Base-by-base conservation (phyloP, 2,888 invertebrate species). In the Gastrophysa polygoni region DNA sequence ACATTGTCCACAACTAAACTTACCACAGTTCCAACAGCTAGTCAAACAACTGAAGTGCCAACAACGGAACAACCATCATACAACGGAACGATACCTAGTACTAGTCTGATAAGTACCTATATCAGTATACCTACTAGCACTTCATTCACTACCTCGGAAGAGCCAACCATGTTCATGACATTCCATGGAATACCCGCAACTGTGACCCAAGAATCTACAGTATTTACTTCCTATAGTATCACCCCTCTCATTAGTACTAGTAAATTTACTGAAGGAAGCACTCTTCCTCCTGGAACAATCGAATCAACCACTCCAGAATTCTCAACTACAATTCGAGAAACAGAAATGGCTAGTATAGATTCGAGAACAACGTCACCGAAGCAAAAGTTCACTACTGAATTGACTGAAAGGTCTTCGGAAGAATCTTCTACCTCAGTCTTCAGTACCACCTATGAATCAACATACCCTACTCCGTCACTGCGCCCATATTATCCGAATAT, bases 21-120 rank as follows among this genome's bases (percentile, higher is more conserved):
- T 4, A 34, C 59, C 16, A 56, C 63, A 52, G 50, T 18, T 57
- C 44, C 47, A 29, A 24, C 52, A 32, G 29, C 61, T 48, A 56
- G 47, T 54, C 29, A 57, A 28, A 58, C 64, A 51, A 68, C 63
- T 57, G 59, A 69, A 64, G 68, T 70, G 68, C 68, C 71, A 70
- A 71, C 64, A 50, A 66, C 66, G 16, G 56, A 60, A 76, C 14
- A 8, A 14, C 14, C 38, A 2, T 77, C 63, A 71, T 75, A 46
- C 18, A 64, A 59, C 49, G 56, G 58, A 56, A 57, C 47, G 8
- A 66, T 62, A 32, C 8, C 57, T 32, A 8, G 28, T 51, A 56
- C 59, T 14, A 7, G 20, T 14, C 4, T 49, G 6, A 47, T 48
- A 20, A 49, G 43, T 50, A 43, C 58, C 34, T 56, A 62, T 51